Base-by-base conservation (phyloP, 1,140 invertebrate genomes). In the Eciton burchellii region DNA sequence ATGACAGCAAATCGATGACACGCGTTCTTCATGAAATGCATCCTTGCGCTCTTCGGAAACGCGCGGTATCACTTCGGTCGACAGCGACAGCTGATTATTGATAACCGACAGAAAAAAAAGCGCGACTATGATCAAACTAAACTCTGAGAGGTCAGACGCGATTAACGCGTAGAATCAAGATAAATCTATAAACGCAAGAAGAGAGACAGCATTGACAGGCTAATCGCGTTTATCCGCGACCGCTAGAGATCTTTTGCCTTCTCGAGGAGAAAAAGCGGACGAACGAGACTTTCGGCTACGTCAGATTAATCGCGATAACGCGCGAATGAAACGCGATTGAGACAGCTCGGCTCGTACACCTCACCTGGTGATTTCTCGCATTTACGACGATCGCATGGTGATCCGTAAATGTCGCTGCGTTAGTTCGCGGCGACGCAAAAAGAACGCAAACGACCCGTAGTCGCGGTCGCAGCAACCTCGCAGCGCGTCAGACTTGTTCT, bases 71-170 rank as follows among this genome's bases (percentile, higher is more conserved):
- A 54, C 47, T 70, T 52, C 62, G 1, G 21, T 29, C 59, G n/a
- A 35, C 21, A n/a, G 16, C 35, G 68, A 70, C 62, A 62, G 60
- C 19, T 60, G 63, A 70, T 81, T 90, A 88, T 90, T 88, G 86
- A 86, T 88, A 88, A 84, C 88, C 72, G 26, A 54, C 49, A 24
- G 65, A 81, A 79, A 89, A 83, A 90, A 83, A 87, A 90, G 81
- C 87, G 83, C 68, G 56, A 85, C 81, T 90, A 89, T 88, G 89
- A 89, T 86, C 88, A 90, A 90, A 85, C 89, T 89, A 90, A 90
- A 90, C 90, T 89, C 87, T 90, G 86, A 90, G 62, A 82, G 82
- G 1, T 63, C 76, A 47, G 21, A 59, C 63, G 77, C 84, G 79
- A 84, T 85, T 84, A 73, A 77, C 73, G 63, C 84, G 35, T 35